These are phyloP conservation scores for Pediacus dermestoides DNA, from an alignment of 2,888 invertebrate genomes.

Conservation along the genomic window DNA sequence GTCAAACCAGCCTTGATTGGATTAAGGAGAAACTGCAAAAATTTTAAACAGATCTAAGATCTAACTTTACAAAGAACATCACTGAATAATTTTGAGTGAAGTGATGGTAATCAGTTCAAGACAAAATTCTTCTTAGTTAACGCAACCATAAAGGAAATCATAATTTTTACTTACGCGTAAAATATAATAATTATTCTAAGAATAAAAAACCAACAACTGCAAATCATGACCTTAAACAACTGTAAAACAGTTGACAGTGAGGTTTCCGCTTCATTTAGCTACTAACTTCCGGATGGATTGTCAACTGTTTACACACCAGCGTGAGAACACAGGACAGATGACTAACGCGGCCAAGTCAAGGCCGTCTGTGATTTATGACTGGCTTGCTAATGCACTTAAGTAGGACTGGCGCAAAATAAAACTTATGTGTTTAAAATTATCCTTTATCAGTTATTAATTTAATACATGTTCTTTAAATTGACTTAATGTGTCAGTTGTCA, in stretches of 20 bases:
- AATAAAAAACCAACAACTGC: slow-evolving; percentile 1
- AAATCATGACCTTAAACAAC: slow-evolving; percentile 18
- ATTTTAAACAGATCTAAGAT: no score
- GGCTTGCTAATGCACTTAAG: slow-evolving; percentile 18
- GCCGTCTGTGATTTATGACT: slow-evolving; percentile 35
- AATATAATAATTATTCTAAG: no score
- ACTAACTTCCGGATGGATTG: slow-evolving; percentile 23
- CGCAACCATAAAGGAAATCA: no score
- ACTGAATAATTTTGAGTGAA: no score
- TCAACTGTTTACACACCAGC: slow-evolving; percentile 23
- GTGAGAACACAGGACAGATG: slow-evolving; percentile 32
- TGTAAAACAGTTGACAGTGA: slow-evolving; percentile 17
- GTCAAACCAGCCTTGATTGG: no score
- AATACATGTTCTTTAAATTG: slow-evolving; percentile 31
- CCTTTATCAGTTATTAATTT: slow-evolving; percentile 31
- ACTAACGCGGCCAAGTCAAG: slow-evolving; percentile 35
- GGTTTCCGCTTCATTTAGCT: slow-evolving; percentile 24
- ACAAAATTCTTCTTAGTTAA: no score
- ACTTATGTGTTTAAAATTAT: no score
- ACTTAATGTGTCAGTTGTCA: slow-evolving; percentile 30
- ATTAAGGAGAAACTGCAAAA: no score
- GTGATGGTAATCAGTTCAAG: no score
- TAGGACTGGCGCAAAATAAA: slow-evolving; percentile 12
- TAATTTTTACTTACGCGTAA: no score
- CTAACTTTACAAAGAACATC: no score